Evolutionary conservation across 2,113 vertebrate genomes (phyloP), one percentile per base, ranked within the genome.

Genomic region (Cyprinodon variegatus): DNA sequence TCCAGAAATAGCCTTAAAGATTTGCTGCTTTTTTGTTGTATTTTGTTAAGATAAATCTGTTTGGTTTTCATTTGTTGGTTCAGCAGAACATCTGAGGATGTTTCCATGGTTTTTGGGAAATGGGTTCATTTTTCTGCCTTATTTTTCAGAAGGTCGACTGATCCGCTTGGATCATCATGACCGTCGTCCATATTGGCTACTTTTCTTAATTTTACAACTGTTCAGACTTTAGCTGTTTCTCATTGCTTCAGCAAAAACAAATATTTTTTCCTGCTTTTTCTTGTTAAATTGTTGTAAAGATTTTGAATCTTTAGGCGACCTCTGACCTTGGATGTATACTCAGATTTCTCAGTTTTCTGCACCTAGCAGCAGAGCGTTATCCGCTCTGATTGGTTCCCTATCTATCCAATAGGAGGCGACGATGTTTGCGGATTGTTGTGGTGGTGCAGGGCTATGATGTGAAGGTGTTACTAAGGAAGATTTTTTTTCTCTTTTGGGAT

Each of bases 371-470:
- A 76, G 62, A 70, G 57, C 14, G 68, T 46, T 45, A 38, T 39
- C 50, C 1, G 69, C 68, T 15, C 15, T 11, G 17, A 8, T 61
- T 43, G 69, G 3, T 22, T 9, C 70, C 80, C 41, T 57, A 72
- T 73, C 50, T 0, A 46, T 46, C 84, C 87, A 85, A 85, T 86
- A 20, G 63, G 68, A 76, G 4, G 13, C 40, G 13, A 61, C 1
- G 0, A 13, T 15, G 12, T 62, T 62, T 0, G 15, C 8, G 4
- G 43, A 14, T 68, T 20, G 7, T 37, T 15, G 50, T 22, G 1
- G 59, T 43, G 20, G 36, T 36, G 39, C 12, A 46, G 40, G 20
- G 14, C 43, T 68, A 46, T 76, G 60, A 60, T 38, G 29, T 12
- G n/a, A 37, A 57, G 41, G 9, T 64, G 53, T 80, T 57, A n/a